phyloP scores from a whole-genome alignment of 1,140 invertebrate species.

The Odontomachus brunneus region DNA sequence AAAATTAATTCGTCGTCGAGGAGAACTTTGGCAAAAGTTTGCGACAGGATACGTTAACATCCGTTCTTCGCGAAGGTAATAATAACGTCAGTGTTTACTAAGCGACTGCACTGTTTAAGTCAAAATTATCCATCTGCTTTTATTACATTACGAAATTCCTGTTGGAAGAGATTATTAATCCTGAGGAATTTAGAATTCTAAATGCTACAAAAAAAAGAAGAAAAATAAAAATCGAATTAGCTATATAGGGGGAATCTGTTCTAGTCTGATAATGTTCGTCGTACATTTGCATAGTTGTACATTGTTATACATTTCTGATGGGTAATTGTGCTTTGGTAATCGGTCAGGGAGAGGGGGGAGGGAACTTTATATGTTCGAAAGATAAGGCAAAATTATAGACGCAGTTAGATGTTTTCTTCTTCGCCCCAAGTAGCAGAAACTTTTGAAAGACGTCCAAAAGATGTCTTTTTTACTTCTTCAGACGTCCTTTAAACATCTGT shows the following conservation, averaged over 20 bases:
- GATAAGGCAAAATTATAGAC: conserved; percentile 19
- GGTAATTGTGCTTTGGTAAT: conserved; percentile 16
- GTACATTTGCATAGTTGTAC: conserved; percentile 8
- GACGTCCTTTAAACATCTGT: no score
- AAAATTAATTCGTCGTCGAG: conserved; percentile 46
- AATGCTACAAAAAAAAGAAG: not conserved
- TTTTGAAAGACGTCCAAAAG: no score
- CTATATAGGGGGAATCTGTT: not conserved
- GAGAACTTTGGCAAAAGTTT: conserved; percentile 51
- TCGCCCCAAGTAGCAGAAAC: no score
- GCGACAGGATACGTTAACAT: conserved; percentile 22
- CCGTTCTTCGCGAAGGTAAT: conserved; percentile 10
- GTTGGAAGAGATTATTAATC: not conserved
- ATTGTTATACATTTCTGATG: conserved; percentile 9
- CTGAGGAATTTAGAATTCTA: not conserved
- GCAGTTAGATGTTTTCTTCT: not conserved
- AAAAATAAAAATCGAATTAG: no score
- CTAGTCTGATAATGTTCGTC: conserved; percentile 10
- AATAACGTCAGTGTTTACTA: not conserved
- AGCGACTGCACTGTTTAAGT: not conserved
- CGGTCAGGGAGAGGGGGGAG: no score
- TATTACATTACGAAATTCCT: not conserved
- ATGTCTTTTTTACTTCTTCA: no score
- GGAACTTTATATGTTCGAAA: not conserved
- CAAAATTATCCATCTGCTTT: not conserved